Evolutionary conservation across 2,888 invertebrate species (phyloP).

Genomic region (Agonum fuliginosum): DNA sequence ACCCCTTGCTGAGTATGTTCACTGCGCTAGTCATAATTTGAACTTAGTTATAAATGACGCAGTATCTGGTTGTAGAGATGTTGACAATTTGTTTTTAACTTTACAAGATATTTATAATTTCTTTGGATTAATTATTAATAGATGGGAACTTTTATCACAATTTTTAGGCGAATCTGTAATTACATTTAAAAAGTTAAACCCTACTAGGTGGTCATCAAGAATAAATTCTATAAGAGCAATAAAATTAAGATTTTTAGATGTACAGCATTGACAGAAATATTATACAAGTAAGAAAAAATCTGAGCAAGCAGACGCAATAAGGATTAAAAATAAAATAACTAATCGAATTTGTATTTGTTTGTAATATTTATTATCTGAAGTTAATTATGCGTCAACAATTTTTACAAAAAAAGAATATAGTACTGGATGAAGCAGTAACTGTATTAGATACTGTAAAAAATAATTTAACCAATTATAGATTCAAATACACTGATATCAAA

Average conservation of each 20-base stretch:
- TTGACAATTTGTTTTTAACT: conserved; percentile 61
- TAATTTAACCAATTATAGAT: not conserved
- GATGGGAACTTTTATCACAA: conserved; percentile 65
- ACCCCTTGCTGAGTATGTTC: conserved; percentile 61
- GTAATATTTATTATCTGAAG: conserved; percentile 61
- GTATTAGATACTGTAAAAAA: not conserved
- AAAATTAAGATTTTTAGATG: conserved; percentile 63
- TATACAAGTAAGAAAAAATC: conserved; percentile 60
- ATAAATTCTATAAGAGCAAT: conserved; percentile 64
- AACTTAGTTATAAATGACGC: conserved; percentile 65
- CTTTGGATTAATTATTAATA: conserved; percentile 65
- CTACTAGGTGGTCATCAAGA: conserved; percentile 66
- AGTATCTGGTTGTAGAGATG: conserved; percentile 60
- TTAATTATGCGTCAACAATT: conserved; percentile 63
- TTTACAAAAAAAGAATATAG: conserved; percentile 63
- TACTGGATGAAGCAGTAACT: conserved; percentile 64
- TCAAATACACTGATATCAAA: too few species aligned
- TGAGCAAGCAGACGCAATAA: conserved; percentile 61
- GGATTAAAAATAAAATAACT: conserved; percentile 21
- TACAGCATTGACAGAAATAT: conserved; percentile 63
- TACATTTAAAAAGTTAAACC: conserved; percentile 66
- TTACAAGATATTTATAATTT: conserved; percentile 64
- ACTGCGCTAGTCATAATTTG: conserved; percentile 64
- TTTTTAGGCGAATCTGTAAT: conserved; percentile 63
- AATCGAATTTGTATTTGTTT: conserved; percentile 8